A percentile compares a stretch with the other conserved stretches of the same genome.
Evolutionary conservation across 2,113 vertebrate species (phyloP).

Genomic region (Malaclemys terrapin): DNA sequence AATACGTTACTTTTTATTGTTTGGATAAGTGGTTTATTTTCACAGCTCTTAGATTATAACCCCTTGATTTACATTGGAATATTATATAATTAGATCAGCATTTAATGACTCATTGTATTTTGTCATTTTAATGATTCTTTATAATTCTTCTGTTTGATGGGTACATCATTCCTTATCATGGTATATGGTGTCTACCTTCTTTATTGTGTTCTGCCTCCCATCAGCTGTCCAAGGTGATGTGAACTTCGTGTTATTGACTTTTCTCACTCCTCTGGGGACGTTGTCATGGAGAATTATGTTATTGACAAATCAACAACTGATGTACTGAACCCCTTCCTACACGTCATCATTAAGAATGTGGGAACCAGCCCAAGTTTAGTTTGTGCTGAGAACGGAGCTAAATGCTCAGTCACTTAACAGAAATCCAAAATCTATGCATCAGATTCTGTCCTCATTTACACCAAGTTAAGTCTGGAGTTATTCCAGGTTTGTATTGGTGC

Average conservation of each 20-base stretch:
- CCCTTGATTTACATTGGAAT: conserved; percentile 64
- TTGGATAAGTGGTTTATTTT: conserved; percentile 49
- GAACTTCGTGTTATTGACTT: conserved; percentile 79
- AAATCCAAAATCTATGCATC: background rate
- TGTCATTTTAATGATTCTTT: conserved; percentile 78
- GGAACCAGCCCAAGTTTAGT: conserved; percentile 54
- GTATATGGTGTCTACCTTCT: conserved; percentile 81
- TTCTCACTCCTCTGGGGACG: conserved; percentile 75
- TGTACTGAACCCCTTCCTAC: conserved; percentile 56
- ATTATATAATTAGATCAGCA: conserved; percentile 70
- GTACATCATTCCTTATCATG: conserved; percentile 80
- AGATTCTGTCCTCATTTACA: background rate
- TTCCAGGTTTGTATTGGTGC: background rate
- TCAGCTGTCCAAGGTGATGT: conserved; percentile 79
- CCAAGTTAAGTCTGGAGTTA: background rate
- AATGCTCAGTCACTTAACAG: conserved; percentile 52
- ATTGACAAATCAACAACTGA: conserved; percentile 80
- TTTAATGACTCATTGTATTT: conserved; percentile 67
- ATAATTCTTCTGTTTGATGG: conserved; percentile 82
- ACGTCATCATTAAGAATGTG: conserved; percentile 69
- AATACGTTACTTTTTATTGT: conserved; percentile 36
- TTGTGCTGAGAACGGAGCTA: conserved; percentile 48
- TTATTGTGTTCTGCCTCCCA: conserved; percentile 73
- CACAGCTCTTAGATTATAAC: conserved; percentile 47
- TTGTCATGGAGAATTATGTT: conserved; percentile 81